Percentiles rank a stretch among this genome's conserved stretches.
Evolutionary conservation across 2,888 invertebrate species (phyloP).

Genomic region (Notodonta dromedarius): DNA sequence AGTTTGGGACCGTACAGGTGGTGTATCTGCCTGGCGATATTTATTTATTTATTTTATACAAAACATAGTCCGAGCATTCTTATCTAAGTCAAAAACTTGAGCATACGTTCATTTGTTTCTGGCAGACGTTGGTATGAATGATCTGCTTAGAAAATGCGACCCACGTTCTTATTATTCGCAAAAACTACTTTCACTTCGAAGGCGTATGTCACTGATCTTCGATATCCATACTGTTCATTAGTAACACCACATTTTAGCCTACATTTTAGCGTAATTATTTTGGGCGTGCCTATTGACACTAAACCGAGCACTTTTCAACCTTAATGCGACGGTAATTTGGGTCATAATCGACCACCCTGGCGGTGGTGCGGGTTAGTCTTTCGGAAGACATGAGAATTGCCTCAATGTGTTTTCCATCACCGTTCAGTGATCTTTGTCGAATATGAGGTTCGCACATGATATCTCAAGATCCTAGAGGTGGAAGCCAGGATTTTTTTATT

Average conservation of each 20-base stretch:
- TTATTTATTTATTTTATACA: no score
- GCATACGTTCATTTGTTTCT: constrained; percentile 42
- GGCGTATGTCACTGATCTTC: constrained; percentile 41
- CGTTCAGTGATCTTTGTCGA: no score
- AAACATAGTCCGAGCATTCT: constrained; percentile 10
- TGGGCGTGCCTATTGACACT: no score
- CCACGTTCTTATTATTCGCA: constrained; percentile 62
- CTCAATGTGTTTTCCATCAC: no score
- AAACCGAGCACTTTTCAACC: no score
- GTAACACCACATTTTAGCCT: background rate
- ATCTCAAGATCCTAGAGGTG: no score
- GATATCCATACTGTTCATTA: constrained; percentile 22
- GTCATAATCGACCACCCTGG: background rate
- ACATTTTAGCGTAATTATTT: no score
- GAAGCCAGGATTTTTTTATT: no score
- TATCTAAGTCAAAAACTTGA: constrained; percentile 29
- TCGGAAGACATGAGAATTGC: background rate
- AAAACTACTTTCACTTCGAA: constrained; percentile 59
- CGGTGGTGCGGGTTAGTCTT: background rate
- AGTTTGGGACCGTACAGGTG: no score
- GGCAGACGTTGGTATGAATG: constrained; percentile 56
- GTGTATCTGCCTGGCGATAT: no score
- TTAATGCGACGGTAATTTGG: no score
- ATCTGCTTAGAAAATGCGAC: constrained; percentile 60
- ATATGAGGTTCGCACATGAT: no score